Evolutionary conservation across 2,113 vertebrate species (phyloP).

Genomic region (Oriolus oriolus): DNA sequence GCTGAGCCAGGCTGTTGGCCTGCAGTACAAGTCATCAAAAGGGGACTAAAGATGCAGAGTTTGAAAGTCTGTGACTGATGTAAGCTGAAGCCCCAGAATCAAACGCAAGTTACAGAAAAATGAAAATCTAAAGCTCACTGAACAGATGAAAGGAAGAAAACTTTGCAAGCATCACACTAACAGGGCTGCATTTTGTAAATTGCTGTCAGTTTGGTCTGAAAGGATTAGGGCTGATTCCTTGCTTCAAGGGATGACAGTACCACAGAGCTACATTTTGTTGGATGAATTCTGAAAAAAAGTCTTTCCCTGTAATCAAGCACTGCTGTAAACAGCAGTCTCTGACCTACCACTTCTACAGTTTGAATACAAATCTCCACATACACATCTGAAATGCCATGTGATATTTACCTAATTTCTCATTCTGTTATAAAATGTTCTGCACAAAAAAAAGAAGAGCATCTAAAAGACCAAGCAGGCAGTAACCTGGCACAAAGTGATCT

Average conservation of each 20-base stretch:
- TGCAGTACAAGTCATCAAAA: not conserved
- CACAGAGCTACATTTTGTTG: slow-evolving; percentile 28
- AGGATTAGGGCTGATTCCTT: slow-evolving; percentile 26
- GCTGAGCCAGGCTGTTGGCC: not conserved
- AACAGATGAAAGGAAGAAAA: slow-evolving; percentile 16
- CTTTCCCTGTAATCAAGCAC: slow-evolving; percentile 16
- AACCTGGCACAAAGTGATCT: not conserved
- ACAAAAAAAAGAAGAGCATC: not conserved
- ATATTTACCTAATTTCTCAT: not conserved
- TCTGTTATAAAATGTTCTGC: not conserved
- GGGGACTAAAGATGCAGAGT: not conserved
- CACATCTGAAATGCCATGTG: not conserved
- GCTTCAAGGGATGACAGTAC: slow-evolving; percentile 7
- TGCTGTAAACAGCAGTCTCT: slow-evolving; percentile 24
- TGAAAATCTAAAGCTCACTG: not conserved
- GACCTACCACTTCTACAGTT: not conserved
- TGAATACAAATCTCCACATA: slow-evolving; percentile 2
- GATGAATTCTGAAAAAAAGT: slow-evolving; percentile 7
- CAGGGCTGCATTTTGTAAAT: slow-evolving; percentile 6
- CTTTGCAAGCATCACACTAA: not conserved
- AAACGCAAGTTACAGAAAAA: slow-evolving; percentile 2
- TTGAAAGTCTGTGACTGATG: not conserved
- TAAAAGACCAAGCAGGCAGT: not conserved
- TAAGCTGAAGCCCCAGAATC: not conserved
- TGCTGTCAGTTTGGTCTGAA: not conserved